Evolutionary conservation across 2,113 vertebrate genomes (phyloP), one percentile per base, ranked within the genome.

Genomic region (Myotis lucifugus): DNA sequence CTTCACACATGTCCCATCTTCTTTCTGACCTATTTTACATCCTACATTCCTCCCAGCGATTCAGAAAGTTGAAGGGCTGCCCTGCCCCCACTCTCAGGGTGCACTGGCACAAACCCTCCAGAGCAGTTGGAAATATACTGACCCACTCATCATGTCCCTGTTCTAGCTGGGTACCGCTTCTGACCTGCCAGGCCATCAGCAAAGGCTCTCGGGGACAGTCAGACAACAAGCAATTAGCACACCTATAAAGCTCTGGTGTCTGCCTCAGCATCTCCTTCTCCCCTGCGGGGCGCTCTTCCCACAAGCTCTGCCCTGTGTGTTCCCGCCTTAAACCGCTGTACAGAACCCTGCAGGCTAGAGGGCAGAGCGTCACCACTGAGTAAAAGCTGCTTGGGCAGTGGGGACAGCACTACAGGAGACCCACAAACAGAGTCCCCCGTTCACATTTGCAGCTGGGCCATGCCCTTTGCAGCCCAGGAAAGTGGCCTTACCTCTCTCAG

Each of bases 351-450:
- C 56, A 40, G 56, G 19, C 11, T 25, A 18, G 5, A 56, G 0
- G 11, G 23, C 14, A 2, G n/a, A 59, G 2, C 0, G 0, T 37
- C 32, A 18, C 12, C 13, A 17, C 12, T 32, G 25, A 40, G 12
- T 8, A 46, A 70, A 64, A 46, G 59, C 56, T 81, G 18, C 34
- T 29, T 42, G 67, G 3, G 7, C 40, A 8, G 46, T 3, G 0
- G 3, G 42, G 13, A 2, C 1, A 17, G 2, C 42, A 37, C 17
- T 40, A 11, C 50, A 6, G 74, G 23, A 84, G 8, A 19, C 84
- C 93, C 50, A 78, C 48, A 56, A 48, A 64, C 32, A 82, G 42
- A 54, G n/a, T 25, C 52, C 52, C 14, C 74, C 46, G n/a, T 73
- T 84, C 77, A 59, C 21, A 88, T 54, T n/a, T n/a, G 1, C 42